A percentile compares a stretch with the other conserved stretches of the same genome.
phyloP scores from a whole-genome alignment of 1,140 invertebrate genomes.

The Leptinotarsa lineolata region DNA sequence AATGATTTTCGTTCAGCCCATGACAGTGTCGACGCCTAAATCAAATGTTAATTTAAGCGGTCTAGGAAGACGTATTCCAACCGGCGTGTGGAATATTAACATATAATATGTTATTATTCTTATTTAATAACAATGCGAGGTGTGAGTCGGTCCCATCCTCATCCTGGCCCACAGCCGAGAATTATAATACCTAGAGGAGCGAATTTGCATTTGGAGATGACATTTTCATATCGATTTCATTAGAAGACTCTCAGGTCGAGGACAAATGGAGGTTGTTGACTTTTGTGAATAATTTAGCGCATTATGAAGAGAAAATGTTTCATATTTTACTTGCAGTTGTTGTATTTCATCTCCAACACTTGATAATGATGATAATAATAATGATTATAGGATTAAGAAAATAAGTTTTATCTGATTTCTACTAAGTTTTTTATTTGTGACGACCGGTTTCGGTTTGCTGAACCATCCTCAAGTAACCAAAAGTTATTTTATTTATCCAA shows the following conservation, averaged over 20 bases:
- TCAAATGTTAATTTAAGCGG: slow-evolving; percentile 54
- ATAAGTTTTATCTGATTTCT: too few relatives aligned
- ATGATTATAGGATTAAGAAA: too few relatives aligned
- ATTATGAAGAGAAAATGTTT: too few relatives aligned
- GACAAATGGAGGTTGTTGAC: background rate
- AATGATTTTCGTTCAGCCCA: slow-evolving; percentile 54
- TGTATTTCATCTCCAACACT: too few relatives aligned
- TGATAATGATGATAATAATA: too few relatives aligned
- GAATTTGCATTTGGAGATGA: slow-evolving; percentile 27
- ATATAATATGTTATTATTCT: slow-evolving; percentile 57
- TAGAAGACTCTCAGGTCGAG: background rate
- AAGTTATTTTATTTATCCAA: too few relatives aligned
- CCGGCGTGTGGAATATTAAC: slow-evolving; percentile 53
- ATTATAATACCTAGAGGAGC: slow-evolving; percentile 7
- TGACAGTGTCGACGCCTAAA: slow-evolving; percentile 48
- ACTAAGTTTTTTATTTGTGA: too few relatives aligned
- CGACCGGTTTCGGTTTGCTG: too few relatives aligned
- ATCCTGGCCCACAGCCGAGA: slow-evolving; percentile 8
- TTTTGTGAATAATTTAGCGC: background rate
- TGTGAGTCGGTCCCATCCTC: slow-evolving; percentile 42
- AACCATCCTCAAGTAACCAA: too few relatives aligned
- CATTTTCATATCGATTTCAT: slow-evolving; percentile 23
- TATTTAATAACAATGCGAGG: slow-evolving; percentile 55
- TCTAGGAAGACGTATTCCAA: slow-evolving; percentile 51
- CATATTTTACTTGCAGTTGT: too few relatives aligned